These are phyloP conservation scores for Xenopus laevis DNA, from an alignment of 2,113 vertebrate genomes.

Conservation along the genomic window DNA sequence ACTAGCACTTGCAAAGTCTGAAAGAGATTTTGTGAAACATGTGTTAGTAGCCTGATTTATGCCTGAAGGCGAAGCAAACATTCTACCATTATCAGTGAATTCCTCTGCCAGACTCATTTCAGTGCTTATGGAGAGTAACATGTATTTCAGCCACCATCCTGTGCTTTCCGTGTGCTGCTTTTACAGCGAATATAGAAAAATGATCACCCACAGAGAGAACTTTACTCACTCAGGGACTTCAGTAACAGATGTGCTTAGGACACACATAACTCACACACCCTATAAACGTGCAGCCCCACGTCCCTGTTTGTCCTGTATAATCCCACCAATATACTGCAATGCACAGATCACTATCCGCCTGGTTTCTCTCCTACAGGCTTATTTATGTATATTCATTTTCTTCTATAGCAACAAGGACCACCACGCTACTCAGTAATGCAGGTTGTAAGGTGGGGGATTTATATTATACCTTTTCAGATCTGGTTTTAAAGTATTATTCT, in stretches of 20 bases:
- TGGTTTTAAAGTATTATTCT: too few relatives aligned
- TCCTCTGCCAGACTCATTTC: constrained; percentile 27
- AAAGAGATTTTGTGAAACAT: constrained; percentile 11
- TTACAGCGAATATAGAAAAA: constrained; percentile 20
- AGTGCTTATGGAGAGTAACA: constrained; percentile 11
- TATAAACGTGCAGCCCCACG: not conserved
- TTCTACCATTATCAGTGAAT: constrained; percentile 39
- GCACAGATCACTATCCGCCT: not conserved
- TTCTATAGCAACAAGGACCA: too few relatives aligned
- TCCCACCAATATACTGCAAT: constrained; percentile 10
- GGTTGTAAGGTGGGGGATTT: too few relatives aligned
- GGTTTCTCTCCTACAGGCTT: not conserved
- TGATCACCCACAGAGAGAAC: constrained; percentile 16
- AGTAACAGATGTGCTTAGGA: constrained; percentile 23
- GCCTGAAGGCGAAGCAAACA: constrained; percentile 13
- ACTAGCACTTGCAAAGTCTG: not conserved
- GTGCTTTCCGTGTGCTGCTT: constrained; percentile 13
- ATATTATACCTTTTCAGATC: too few relatives aligned
- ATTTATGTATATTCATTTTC: not conserved
- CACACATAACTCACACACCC: constrained; percentile 28
- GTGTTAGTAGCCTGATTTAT: constrained; percentile 28
- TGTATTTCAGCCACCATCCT: constrained; percentile 17
- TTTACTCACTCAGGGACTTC: not conserved
- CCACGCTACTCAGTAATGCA: too few relatives aligned
- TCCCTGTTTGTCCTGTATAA: constrained; percentile 11